phyloP scores from a whole-genome alignment of 2,888 invertebrate species.

The Spicauda simplicius region DNA sequence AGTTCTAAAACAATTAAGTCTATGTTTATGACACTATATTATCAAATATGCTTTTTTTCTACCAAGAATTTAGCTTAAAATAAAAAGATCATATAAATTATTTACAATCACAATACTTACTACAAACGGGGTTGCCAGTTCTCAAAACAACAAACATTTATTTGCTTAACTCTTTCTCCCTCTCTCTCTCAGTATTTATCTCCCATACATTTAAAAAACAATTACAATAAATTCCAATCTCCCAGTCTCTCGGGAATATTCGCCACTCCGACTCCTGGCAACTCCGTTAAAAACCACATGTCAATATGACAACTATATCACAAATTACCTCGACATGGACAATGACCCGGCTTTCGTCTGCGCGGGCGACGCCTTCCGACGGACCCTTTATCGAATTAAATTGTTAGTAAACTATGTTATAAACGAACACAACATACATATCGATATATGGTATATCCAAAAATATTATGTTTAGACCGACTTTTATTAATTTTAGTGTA shows the following conservation, averaged over 20 bases:
- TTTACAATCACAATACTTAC: background rate
- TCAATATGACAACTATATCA: conserved; percentile 19
- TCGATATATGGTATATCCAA: background rate
- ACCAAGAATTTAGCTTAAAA: background rate
- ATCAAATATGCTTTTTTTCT: background rate
- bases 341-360: conserved; percentile 83
- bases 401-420: conserved; percentile 51
- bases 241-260: background rate
- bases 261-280: background rate
- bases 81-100: background rate
- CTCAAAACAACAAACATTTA: background rate
- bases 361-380: conserved; percentile 90
- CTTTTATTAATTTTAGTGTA: too few relatives aligned
- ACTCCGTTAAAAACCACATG: conserved; percentile 8
- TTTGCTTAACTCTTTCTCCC: background rate
- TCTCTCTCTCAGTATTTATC: too few relatives aligned
- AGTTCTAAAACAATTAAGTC: background rate
- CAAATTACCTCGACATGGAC: conserved; percentile 87
- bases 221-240: too few relatives aligned
- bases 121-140: background rate
- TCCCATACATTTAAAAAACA: too few relatives aligned
- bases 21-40: background rate
- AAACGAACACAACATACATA: conserved; percentile 6
- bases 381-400: conserved; percentile 83
- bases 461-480: background rate